A percentile compares a stretch with the other conserved stretches of the same genome.
Evolutionary conservation across 2,888 invertebrate species (phyloP).

Genomic region (Crossocerus cetratus): DNA sequence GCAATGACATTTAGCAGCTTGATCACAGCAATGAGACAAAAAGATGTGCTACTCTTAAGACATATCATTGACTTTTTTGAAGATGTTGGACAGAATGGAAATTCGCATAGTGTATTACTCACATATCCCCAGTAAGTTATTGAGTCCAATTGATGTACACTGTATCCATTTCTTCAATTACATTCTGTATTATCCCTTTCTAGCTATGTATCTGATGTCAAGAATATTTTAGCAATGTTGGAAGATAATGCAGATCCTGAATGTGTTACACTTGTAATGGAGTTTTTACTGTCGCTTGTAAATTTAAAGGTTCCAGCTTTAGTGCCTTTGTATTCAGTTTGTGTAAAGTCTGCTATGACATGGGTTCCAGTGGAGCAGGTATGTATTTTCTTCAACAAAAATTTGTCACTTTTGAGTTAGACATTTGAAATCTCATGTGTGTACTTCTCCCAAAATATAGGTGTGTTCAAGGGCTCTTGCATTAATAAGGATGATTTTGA

Average conservation of each 20-base stretch:
- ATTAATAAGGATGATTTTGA: slow-evolving; percentile 75
- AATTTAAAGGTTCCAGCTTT: slow-evolving; percentile 76
- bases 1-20: slow-evolving; percentile 78
- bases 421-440: not conserved
- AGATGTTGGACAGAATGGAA: slow-evolving; percentile 76
- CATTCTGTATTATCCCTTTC: slow-evolving; percentile 14
- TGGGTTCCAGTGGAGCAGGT: slow-evolving; percentile 78
- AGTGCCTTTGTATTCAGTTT: slow-evolving; percentile 72
- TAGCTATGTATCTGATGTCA: slow-evolving; percentile 75
- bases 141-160: not conserved
- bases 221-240: slow-evolving; percentile 72
- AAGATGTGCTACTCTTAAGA: slow-evolving; percentile 77
- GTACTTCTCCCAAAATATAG: slow-evolving; percentile 30
- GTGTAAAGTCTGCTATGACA: slow-evolving; percentile 76
- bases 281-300: slow-evolving; percentile 78
- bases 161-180: not conserved
- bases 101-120: slow-evolving; percentile 66
- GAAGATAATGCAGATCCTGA: slow-evolving; percentile 74
- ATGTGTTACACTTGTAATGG: slow-evolving; percentile 78
- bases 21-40: slow-evolving; percentile 75
- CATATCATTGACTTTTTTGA: slow-evolving; percentile 80
- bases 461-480: slow-evolving; percentile 77
- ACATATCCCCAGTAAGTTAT: slow-evolving; percentile 67
- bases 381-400: slow-evolving; percentile 13
- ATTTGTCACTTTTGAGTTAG: not conserved